Conservation (phyloP, 2,113 vertebrate species). For the Sporophila hypoxantha region DNA sequence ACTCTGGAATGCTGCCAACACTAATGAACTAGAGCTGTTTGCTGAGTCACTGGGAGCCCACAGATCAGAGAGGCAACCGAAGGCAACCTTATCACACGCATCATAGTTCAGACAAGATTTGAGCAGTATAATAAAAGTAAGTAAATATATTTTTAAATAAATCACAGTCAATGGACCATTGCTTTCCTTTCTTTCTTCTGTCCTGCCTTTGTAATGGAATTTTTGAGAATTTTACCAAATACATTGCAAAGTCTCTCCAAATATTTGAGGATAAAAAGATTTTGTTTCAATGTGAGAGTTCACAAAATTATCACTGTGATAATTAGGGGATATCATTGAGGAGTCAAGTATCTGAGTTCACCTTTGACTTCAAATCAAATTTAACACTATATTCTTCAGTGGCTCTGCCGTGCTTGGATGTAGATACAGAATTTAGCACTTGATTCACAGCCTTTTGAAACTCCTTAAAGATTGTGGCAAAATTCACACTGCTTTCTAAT, state of each 20-base stretch:
- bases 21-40: conserved; percentile 33
- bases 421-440: not conserved
- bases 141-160: not conserved
- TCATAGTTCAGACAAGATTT: not conserved
- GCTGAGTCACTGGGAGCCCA: conserved; percentile 45
- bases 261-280: not conserved
- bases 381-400: not conserved
- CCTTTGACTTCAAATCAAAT: not conserved
- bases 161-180: not conserved
- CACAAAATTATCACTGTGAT: not conserved
- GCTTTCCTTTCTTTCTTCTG: not conserved
- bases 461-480: not conserved
- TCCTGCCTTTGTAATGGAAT: not conserved
- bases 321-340: not conserved
- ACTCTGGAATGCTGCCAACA: conserved; percentile 8
- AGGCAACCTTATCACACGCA: not conserved
- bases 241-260: not conserved
- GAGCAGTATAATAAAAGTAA: not conserved
- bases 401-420: not conserved
- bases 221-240: not conserved
- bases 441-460: not conserved
- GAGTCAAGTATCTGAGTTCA: not conserved
- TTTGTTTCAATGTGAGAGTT: not conserved
- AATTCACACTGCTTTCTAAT: not conserved
- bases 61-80: not conserved